These are phyloP conservation scores for Microcebus jonahi DNA, from an alignment of 2,113 vertebrate genomes.

Conservation along the genomic window DNA sequence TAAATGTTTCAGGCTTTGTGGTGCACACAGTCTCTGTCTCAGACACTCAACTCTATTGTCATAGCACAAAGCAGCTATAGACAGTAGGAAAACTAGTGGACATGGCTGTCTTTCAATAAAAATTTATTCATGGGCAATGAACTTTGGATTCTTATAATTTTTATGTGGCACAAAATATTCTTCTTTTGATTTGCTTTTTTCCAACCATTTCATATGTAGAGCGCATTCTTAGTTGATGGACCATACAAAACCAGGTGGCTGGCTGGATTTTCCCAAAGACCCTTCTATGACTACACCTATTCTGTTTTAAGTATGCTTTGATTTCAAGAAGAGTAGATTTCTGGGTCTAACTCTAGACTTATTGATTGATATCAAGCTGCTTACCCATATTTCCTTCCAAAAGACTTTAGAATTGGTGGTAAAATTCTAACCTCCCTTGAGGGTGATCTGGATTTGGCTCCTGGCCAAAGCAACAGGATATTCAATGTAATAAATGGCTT, in stretches of 20 bases:
- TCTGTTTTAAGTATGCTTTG: not conserved
- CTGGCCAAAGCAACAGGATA: not conserved
- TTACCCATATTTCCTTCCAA: not conserved
- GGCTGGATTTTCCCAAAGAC: not conserved
- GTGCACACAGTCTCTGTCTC: not conserved
- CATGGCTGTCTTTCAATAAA: not conserved
- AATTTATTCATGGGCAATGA: not conserved
- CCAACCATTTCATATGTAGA: not conserved
- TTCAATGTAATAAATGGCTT: not conserved
- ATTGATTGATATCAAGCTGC: not conserved
- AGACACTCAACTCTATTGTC: not conserved
- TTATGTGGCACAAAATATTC: not conserved
- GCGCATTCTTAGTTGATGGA: not conserved
- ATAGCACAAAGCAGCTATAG: not conserved
- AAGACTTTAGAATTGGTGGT: not conserved
- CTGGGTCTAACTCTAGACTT: not conserved
- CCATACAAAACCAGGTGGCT: not conserved
- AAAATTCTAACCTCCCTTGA: not conserved
- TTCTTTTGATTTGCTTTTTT: not conserved
- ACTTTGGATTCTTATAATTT: not conserved
- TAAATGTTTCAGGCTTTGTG: not conserved
- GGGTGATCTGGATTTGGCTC: not conserved
- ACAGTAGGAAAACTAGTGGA: not conserved
- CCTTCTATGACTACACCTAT: not conserved
- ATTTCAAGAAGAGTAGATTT: conserved; percentile 2